These are phyloP conservation scores for Rattus norvegicus DNA, from an alignment of 2,113 vertebrate species.

Conservation along the genomic window DNA sequence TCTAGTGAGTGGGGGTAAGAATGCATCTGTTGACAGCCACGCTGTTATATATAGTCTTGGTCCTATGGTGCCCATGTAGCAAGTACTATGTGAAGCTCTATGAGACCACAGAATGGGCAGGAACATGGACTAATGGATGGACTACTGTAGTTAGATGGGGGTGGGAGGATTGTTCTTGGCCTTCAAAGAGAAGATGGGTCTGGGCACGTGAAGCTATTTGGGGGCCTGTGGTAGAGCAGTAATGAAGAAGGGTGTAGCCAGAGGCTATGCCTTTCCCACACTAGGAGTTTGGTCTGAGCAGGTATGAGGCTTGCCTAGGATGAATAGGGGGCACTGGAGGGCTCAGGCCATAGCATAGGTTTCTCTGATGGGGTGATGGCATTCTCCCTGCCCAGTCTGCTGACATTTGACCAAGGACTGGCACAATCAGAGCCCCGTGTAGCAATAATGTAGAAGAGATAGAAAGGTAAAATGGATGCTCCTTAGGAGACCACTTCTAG, in stretches of 20 bases:
- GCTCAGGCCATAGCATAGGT: accelerated
- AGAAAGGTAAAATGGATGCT: neutral
- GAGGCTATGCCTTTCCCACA: neutral
- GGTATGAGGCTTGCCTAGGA: too few species aligned
- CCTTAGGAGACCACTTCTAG: neutral
- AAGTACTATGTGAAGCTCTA: neutral
- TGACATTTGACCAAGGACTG: neutral
- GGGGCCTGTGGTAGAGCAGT: neutral
- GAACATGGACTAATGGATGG: too few species aligned
- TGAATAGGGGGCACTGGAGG: accelerated
- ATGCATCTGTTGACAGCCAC: too few species aligned
- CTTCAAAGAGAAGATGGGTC: neutral
- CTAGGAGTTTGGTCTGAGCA: accelerated
- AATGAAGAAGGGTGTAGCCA: accelerated
- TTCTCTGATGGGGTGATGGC: too few species aligned
- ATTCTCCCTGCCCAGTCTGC: neutral
- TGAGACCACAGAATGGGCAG: neutral
- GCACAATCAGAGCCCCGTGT: neutral
- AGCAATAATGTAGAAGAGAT: accelerated
- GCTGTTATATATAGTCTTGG: neutral
- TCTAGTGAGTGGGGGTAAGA: neutral
- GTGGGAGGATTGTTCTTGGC: neutral
- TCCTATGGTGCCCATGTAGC: too few species aligned
- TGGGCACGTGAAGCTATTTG: neutral
- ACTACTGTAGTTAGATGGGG: neutral